A percentile compares a stretch with the other conserved stretches of the same genome.
phyloP scores from a whole-genome alignment of 2,888 invertebrate genomes.

The Rhagium mordax region DNA sequence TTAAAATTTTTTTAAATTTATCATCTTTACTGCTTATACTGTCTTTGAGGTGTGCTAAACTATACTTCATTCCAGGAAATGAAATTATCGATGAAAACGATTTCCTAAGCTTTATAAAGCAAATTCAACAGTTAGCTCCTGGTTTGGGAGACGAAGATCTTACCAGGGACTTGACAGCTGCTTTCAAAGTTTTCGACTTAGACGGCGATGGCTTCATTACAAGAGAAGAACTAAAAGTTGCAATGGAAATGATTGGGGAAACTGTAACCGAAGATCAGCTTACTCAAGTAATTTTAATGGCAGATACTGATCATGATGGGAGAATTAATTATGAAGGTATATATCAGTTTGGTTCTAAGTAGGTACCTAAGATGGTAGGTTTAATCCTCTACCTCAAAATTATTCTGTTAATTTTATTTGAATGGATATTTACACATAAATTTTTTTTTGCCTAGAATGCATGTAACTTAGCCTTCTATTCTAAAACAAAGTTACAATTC shows the following conservation, averaged over 20 bases:
- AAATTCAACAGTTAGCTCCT: slow-evolving; percentile 80
- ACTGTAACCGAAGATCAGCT: slow-evolving; percentile 83
- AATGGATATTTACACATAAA: too few species aligned
- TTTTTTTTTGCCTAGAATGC: too few species aligned
- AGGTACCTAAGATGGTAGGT: too few species aligned
- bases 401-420: too few species aligned
- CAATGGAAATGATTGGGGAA: slow-evolving; percentile 89
- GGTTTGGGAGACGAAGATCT: slow-evolving; percentile 75
- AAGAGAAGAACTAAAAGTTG: slow-evolving; percentile 82
- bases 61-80: slow-evolving; percentile 78
- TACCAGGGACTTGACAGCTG: slow-evolving; percentile 87
- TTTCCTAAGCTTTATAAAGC: slow-evolving; percentile 84
- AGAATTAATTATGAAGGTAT: slow-evolving; percentile 87
- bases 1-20: too few species aligned
- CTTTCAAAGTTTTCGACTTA: slow-evolving; percentile 92
- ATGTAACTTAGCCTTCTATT: too few species aligned
- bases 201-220: slow-evolving; percentile 93
- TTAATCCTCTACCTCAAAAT: too few species aligned
- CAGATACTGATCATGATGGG: slow-evolving; percentile 86
- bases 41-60: too few species aligned
- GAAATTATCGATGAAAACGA: slow-evolving; percentile 85
- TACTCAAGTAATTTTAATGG: slow-evolving; percentile 81
- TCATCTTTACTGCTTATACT: too few species aligned
- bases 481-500: too few species aligned
- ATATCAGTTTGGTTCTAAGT: not conserved